phyloP scores from a whole-genome alignment of 2,797 vertebrate species.

The Enteromius fasciolatus region DNA sequence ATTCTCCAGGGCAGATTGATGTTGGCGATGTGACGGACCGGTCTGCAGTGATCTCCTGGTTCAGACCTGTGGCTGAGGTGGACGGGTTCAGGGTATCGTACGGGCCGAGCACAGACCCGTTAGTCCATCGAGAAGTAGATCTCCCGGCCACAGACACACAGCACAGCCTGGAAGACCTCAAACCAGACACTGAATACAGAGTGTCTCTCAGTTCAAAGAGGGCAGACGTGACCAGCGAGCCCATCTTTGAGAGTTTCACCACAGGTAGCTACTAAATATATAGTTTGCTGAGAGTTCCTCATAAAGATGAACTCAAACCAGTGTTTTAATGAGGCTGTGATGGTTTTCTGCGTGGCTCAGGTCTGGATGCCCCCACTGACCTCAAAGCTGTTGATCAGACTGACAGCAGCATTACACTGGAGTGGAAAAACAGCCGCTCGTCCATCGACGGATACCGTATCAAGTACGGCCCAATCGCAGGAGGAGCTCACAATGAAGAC shows the following conservation, averaged over 20 bases:
- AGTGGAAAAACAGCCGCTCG: constrained; percentile 89
- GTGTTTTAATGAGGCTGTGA: neutral
- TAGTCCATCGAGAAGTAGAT: constrained; percentile 77
- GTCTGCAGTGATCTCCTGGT: constrained; percentile 88
- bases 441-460: constrained; percentile 83
- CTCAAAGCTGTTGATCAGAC: constrained; percentile 83
- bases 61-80: constrained; percentile 82
- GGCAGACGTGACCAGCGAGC: constrained; percentile 79
- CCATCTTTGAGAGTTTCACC: constrained; percentile 79
- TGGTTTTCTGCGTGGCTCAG: constrained; percentile 66
- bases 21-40: constrained; percentile 88
- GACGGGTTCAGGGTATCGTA: constrained; percentile 84
- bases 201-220: constrained; percentile 83
- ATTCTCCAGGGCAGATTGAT: constrained; percentile 85
- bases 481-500: constrained; percentile 84
- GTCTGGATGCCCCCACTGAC: constrained; percentile 85
- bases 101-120: constrained; percentile 75
- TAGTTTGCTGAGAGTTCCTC: neutral
- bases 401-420: constrained; percentile 85
- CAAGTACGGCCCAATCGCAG: constrained; percentile 90
- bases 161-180: constrained; percentile 83
- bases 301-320: neutral
- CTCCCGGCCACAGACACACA: constrained; percentile 84
- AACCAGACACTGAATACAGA: constrained; percentile 87
- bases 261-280: constrained; percentile 79